Percentiles rank a stretch among this genome's conserved stretches.
Conservation (phyloP, 2,888 invertebrate genomes). For the Petrophora chlorosata region DNA sequence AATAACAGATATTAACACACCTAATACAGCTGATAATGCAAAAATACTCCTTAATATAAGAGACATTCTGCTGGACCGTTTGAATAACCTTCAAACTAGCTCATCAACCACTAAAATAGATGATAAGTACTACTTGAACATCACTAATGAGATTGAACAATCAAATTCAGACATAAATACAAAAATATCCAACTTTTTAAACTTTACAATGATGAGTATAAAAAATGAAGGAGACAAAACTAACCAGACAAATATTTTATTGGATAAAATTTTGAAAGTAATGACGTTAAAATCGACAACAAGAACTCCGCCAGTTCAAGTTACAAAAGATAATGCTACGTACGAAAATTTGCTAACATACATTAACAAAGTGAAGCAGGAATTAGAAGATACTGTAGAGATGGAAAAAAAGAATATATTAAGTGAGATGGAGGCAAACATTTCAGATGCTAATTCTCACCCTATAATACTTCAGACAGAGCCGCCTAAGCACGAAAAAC, state of each 20-base stretch:
- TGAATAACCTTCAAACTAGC: conserved; percentile 18
- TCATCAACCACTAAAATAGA: conserved; percentile 12
- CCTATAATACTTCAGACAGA: conserved; percentile 8
- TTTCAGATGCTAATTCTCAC: conserved; percentile 26
- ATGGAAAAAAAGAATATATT: conserved; percentile 43
- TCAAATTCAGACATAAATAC: conserved; percentile 26
- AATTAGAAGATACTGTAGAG: conserved; percentile 40
- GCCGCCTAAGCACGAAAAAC: conserved; percentile 35
- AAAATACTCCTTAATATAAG: conserved; percentile 36
- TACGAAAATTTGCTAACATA: conserved; percentile 39
- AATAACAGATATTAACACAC: background rate
- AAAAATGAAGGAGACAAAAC: no score
- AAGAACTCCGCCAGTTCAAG: conserved; percentile 20
- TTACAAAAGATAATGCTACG: conserved; percentile 35
- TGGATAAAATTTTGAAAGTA: conserved; percentile 27
- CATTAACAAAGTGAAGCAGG: conserved; percentile 42
- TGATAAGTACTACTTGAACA: conserved; percentile 31
- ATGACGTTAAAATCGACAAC: conserved; percentile 20
- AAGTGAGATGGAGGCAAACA: conserved; percentile 41
- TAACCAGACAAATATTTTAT: conserved; percentile 26
- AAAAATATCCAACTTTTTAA: conserved; percentile 31
- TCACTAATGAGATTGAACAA: conserved; percentile 32
- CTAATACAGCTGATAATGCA: conserved; percentile 20
- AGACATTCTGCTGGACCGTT: conserved; percentile 35
- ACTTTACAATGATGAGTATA: conserved; percentile 24